Evolutionary conservation across 35 echinoderm and acorn worm species (phyloP).

Genomic region (Heliocidaris tuberculata): DNA sequence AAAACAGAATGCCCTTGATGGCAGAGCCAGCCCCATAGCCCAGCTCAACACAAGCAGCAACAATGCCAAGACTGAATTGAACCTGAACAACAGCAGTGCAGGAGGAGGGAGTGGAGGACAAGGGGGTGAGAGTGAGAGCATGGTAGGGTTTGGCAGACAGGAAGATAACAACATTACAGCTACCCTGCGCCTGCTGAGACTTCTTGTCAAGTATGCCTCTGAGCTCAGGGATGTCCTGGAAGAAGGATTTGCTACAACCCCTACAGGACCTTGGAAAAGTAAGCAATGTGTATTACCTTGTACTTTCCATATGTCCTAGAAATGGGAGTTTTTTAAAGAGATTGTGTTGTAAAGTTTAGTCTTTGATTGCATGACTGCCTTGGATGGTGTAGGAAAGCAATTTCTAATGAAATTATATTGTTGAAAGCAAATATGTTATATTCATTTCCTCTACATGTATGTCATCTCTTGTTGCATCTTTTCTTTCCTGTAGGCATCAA

Average conservation of each 20-base stretch:
- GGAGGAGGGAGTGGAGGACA: constrained; percentile 1
- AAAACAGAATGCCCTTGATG: constrained; percentile 24
- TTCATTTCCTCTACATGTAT: no score
- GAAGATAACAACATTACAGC: constrained; percentile 97
- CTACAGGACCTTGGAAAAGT: constrained; percentile 99
- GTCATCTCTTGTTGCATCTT: no score
- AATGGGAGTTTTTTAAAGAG: no score
- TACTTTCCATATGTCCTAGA: neutral
- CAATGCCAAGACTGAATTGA: constrained; percentile 57
- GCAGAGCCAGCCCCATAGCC: neutral
- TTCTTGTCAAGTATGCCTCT: constrained; percentile 93
- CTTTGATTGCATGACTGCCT: no score
- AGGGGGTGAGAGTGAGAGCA: constrained; percentile 36
- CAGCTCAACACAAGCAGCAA: constrained; percentile 57
- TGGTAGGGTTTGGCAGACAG: constrained; percentile 49
- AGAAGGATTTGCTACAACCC: constrained; percentile 82
- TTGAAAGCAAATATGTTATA: no score
- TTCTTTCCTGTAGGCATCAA: no score
- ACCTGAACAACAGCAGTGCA: constrained; percentile 36
- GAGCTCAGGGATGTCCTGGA: constrained; percentile 93
- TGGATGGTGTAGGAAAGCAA: no score
- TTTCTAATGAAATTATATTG: no score
- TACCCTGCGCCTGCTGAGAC: constrained; percentile 78
- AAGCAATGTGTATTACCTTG: neutral
- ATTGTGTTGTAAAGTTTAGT: no score